A percentile compares a stretch with the other conserved stretches of the same genome.
phyloP scores from a whole-genome alignment of 2,113 vertebrate species.

The Tor tambroides region DNA sequence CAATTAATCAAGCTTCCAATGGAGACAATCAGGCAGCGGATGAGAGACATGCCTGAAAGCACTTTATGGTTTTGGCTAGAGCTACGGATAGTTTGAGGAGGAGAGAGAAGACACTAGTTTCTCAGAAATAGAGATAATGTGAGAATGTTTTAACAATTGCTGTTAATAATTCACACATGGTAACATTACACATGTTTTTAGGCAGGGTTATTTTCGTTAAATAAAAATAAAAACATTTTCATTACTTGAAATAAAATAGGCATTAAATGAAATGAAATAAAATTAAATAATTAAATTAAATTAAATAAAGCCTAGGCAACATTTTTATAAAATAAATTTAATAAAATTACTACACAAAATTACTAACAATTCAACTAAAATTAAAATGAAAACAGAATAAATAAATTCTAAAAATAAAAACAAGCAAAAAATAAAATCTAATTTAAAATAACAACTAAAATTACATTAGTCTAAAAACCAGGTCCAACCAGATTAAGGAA shows the following conservation, averaged over 20 bases:
- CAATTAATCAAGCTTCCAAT: slow-evolving; percentile 9
- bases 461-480: not conserved
- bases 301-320: no score
- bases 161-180: not conserved
- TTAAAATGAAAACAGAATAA: no score
- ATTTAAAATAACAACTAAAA: not conserved
- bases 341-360: no score
- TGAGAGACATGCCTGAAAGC: not conserved
- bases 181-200: not conserved
- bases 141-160: not conserved
- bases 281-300: no score
- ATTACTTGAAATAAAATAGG: not conserved
- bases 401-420: no score
- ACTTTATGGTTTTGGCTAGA: not conserved
- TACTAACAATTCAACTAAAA: no score
- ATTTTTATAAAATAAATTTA: no score
- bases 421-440: no score
- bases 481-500: not conserved
- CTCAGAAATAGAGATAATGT: not conserved
- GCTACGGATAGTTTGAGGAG: not conserved
- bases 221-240: not conserved
- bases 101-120: slow-evolving; percentile 2
- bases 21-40: not conserved
- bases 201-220: not conserved
- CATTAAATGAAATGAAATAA: no score